These are phyloP conservation scores for Prochilodus magdalenae DNA, from an alignment of 2,113 vertebrate genomes.

Conservation along the genomic window DNA sequence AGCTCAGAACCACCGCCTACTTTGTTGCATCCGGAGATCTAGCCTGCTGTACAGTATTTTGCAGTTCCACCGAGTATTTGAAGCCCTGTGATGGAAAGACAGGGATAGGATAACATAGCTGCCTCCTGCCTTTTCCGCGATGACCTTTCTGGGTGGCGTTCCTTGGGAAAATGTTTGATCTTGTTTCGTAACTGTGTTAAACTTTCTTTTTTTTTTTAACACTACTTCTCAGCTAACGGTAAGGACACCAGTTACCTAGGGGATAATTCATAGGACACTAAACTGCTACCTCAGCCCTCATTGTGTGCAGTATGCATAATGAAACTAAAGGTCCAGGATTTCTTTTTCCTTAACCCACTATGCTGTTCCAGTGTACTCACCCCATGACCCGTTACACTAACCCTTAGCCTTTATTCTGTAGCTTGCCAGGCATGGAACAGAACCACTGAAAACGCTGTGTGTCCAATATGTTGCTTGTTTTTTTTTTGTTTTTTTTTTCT, in stretches of 20 bases:
- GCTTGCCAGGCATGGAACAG: neutral
- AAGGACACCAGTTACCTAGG: neutral
- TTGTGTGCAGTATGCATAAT: neutral
- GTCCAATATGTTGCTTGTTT: neutral
- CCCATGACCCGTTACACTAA: neutral
- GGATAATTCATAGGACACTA: neutral
- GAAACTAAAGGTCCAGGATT: neutral
- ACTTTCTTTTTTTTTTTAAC: neutral
- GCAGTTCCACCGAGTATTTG: neutral
- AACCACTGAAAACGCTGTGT: constrained; percentile 9
- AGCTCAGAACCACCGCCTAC: neutral
- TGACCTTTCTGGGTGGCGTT: neutral
- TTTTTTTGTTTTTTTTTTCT: too few relatives aligned
- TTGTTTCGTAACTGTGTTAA: neutral
- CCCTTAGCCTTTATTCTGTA: neutral
- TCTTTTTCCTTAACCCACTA: neutral
- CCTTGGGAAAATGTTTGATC: neutral
- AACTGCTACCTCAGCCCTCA: constrained; percentile 48
- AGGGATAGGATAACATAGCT: neutral
- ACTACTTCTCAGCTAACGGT: neutral
- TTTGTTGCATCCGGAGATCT: neutral
- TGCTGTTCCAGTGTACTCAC: neutral
- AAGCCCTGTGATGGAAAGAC: neutral
- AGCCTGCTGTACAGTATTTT: neutral
- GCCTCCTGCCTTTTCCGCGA: neutral